Base-by-base conservation (phyloP, 2,113 vertebrate genomes). In the Lepus americanus region DNA sequence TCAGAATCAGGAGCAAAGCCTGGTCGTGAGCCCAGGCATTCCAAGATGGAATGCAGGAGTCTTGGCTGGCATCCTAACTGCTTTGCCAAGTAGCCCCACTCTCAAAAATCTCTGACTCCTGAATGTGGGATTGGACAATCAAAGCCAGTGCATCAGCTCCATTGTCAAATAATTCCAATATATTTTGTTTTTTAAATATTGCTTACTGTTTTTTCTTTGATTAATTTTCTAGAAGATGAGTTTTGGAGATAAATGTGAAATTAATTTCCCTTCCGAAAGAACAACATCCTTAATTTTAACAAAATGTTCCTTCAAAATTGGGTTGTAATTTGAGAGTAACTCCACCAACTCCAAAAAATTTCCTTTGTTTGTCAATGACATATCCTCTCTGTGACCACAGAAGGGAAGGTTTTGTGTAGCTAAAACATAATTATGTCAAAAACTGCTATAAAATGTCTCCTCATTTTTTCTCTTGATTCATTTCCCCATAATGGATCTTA, bases 271-370 rank as follows among this genome's bases (percentile, higher is more conserved):
- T 78, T 92, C 81, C 87, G 31, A 94, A 84, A 29, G 33, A 96
- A 93, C 80, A 91, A 87, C 23, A 77, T 80, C 29, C 69, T 93
- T 84, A 96, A 94, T 93, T 94, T 92, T 85, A 92, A 81, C 49
- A 95, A 93, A 89, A 78, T 85, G 14, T 88, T 91, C 33, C 63
- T 81, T 88, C 29, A 80, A 81, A 93, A 80, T 44, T 92, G 53
- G 27, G 8, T 90, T 89, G 16, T 70, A 85, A 85, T 80, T 96
- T 92, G 77, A 96, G 76, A 96, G 17, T 84, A 84, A 95, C 81
- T 84, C 66, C 80, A 87, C 61, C 19, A 94, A 82, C 55, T 92
- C 22, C 8, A 85, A 92, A 91, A 91, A 92, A 51, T 87, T 83
- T 79, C 3, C 61, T 83, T 95, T 82, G 72, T 92, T 92, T 89